Base-by-base conservation (phyloP, 2,113 vertebrate species). In the Neodon shergylaensis region DNA sequence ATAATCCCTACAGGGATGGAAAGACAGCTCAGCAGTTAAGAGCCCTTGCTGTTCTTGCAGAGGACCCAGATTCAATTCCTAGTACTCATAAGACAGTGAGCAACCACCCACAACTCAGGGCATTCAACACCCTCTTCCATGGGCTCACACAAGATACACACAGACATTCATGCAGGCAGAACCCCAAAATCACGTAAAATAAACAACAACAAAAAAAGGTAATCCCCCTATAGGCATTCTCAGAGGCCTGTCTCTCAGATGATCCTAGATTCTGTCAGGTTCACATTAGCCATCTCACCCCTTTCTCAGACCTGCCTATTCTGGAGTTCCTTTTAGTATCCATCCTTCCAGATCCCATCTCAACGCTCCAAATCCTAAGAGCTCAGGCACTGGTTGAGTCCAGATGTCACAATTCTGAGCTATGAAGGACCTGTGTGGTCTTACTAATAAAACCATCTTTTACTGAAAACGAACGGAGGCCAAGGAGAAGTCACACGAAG, bases 311-410 rank as follows among this genome's bases (percentile, higher is more conserved):
- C 83, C 52, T 91, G 21, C 33, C 24, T 85, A 2, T 82, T 91
- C 52, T 91, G 78, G 66, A 44, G 83, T 61, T 95, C 31, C 44
- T 92, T 76, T 33, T 74, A 84, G 58, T 61, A 79, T 93, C 54
- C 19, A 58, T 58, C 54, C 54, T 58, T 58, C 84, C 70, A 88
- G 84, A 44, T 24, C 31, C 88, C 0, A 58, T 54, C 77, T 5
- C 11, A 92, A 66, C 7, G 72, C 49, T 68, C 63, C 70, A 52
- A 61, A 85, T 84, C 49, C 88, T 93, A 47, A 95, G 7, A 79
- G 49, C 36, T 77, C n/a, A 49, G n/a, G 36, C 22, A 70, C 54
- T 89, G 65, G 36, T 92, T 2, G 5, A 74, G 16, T 61, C 36
- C 4, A 73, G 74, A 90, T 0, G 0, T 68, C 54, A 42, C 17